phyloP scores from a whole-genome alignment of 1,140 invertebrate species.

The Drosophila malerkotliana region DNA sequence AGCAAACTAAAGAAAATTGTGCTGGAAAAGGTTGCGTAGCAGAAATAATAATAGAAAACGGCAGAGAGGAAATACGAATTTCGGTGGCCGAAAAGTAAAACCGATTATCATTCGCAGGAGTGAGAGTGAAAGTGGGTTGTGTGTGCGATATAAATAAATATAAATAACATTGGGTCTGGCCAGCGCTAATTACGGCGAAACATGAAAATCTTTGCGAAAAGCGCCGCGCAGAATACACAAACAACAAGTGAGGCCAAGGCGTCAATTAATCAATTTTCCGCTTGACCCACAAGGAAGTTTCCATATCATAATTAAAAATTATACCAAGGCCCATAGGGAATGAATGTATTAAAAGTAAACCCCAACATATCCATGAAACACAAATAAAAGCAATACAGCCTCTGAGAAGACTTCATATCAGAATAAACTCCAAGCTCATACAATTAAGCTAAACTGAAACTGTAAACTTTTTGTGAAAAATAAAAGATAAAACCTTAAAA shows the following conservation, averaged over 20 bases:
- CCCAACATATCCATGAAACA: neutral
- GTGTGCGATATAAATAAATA: constrained; percentile 25
- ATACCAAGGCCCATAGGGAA: neutral
- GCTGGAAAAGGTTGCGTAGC: constrained; percentile 21
- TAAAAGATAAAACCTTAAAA: constrained; percentile 4
- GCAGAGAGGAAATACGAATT: constrained; percentile 33
- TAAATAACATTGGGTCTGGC: constrained; percentile 68
- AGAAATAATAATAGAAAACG: constrained; percentile 19
- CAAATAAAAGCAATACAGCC: neutral
- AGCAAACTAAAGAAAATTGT: constrained; percentile 37
- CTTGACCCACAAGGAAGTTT: constrained; percentile 67
- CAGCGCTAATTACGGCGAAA: constrained; percentile 76
- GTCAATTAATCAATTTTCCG: constrained; percentile 81
- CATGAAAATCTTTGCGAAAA: constrained; percentile 78
- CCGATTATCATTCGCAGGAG: constrained; percentile 67
- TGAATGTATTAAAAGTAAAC: constrained; percentile 23
- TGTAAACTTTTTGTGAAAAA: constrained; percentile 2
- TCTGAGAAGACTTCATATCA: constrained; percentile 1
- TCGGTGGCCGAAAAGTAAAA: constrained; percentile 45
- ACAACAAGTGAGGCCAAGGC: constrained; percentile 37
- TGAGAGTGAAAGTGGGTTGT: constrained; percentile 26
- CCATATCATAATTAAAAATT: constrained; percentile 62
- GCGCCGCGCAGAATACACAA: constrained; percentile 12
- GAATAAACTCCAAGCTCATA: too few relatives aligned
- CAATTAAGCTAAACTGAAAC: neutral